These are phyloP conservation scores for Oncorhynchus masou DNA, from an alignment of 2,113 vertebrate genomes.

Conservation along the genomic window DNA sequence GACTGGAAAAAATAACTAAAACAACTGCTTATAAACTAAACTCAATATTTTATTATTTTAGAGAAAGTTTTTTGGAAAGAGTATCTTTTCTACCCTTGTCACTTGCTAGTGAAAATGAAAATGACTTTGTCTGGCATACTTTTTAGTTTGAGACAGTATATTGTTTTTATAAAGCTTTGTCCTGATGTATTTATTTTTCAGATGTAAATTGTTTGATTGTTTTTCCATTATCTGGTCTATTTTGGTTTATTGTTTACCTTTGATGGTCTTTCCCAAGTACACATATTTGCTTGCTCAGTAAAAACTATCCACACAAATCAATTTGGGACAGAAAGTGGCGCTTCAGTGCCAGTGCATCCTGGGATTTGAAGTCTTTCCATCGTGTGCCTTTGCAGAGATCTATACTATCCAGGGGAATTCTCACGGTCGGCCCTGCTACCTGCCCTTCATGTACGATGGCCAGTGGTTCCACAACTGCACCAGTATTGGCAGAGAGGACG, in stretches of 20 bases:
- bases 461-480: slow-evolving; percentile 96
- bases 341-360: not conserved
- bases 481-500: slow-evolving; percentile 87
- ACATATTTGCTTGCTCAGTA: slow-evolving; percentile 24
- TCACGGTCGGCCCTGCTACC: slow-evolving; percentile 88
- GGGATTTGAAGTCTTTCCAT: slow-evolving; percentile 12
- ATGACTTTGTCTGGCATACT: not conserved
- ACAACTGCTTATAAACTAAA: not conserved
- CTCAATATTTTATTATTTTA: not conserved
- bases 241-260: slow-evolving; percentile 12
- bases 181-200: not conserved
- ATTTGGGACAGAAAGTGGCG: not conserved
- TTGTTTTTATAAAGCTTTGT: not conserved
- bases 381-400: slow-evolving; percentile 76
- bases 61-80: no score
- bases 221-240: not conserved
- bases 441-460: slow-evolving; percentile 93
- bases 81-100: no score
- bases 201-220: not conserved
- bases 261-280: slow-evolving; percentile 28
- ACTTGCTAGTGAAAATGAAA: no score
- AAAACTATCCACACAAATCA: not conserved
- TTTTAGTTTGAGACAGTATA: not conserved
- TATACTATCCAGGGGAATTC: slow-evolving; percentile 98
- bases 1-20: not conserved